Evolutionary conservation across 37 sponge, comb jelly and placozoan species (phyloP).

Genomic region (Petrosia ficiformis): DNA sequence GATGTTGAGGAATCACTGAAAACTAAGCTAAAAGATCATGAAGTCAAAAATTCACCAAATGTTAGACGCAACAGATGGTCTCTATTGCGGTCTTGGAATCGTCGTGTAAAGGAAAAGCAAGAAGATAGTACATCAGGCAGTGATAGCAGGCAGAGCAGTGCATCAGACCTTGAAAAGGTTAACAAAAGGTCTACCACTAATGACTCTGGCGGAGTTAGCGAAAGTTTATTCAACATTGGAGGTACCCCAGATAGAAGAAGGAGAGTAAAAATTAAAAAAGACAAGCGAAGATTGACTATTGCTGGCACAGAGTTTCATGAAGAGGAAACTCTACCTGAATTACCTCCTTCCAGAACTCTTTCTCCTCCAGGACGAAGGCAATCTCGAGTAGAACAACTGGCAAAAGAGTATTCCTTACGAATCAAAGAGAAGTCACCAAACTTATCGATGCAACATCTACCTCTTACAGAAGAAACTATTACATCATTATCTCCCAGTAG

Average conservation of each 20-base stretch:
- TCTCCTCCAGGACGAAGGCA: not conserved
- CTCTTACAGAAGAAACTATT: no score
- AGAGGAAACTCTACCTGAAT: not conserved
- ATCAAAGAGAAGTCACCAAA: constrained; percentile 41
- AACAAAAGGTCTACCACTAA: no score
- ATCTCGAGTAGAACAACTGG: constrained; percentile 42
- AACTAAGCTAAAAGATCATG: no score
- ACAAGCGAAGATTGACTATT: not conserved
- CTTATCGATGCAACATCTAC: no score
- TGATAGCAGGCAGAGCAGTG: no score
- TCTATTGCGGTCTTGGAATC: not conserved
- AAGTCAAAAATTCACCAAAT: no score
- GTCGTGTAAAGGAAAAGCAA: no score
- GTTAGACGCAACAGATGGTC: not conserved
- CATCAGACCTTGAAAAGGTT: no score
- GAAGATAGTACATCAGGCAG: no score
- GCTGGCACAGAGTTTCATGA: no score
- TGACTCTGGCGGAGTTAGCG: no score
- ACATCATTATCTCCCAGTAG: not conserved
- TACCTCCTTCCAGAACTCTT: not conserved
- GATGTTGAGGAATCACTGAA: no score
- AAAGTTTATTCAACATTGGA: not conserved
- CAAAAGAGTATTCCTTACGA: constrained; percentile 45
- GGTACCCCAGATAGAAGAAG: constrained; percentile 12
- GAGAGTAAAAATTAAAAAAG: constrained; percentile 11